These are phyloP conservation scores for Lomographa bimaculata DNA, from an alignment of 2,888 invertebrate species.

Conservation along the genomic window DNA sequence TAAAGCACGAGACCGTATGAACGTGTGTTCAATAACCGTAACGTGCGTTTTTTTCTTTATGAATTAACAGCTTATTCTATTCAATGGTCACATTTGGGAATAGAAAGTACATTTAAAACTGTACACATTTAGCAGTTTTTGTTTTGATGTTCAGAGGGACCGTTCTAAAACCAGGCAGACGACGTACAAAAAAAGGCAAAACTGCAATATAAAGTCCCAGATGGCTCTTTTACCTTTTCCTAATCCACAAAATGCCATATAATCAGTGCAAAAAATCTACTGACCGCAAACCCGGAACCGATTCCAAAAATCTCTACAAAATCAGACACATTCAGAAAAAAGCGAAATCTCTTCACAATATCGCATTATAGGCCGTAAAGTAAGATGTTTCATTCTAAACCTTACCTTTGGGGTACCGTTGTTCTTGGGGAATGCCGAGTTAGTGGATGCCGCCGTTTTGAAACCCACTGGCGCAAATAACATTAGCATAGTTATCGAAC, in stretches of 20 bases:
- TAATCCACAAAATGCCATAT: conserved; percentile 27
- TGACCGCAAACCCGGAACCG: conserved; percentile 30
- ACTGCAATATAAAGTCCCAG: conserved; percentile 11
- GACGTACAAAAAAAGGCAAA: too few species aligned
- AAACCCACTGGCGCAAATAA: conserved; percentile 80
- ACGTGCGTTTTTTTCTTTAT: too few species aligned
- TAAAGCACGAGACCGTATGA: too few species aligned
- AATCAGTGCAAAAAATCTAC: conserved; percentile 24
- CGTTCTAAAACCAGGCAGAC: too few species aligned
- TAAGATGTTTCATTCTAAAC: conserved; percentile 57
- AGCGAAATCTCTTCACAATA: conserved; percentile 55
- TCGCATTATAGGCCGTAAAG: conserved; percentile 51
- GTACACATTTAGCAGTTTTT: too few species aligned
- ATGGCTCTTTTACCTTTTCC: conserved; percentile 22
- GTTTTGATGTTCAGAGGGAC: too few species aligned
- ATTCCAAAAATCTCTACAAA: conserved; percentile 32
- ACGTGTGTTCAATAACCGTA: too few species aligned
- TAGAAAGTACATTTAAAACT: too few species aligned
- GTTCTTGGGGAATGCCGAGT: conserved; percentile 60
- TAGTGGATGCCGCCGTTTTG: conserved; percentile 70
- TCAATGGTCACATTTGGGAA: too few species aligned
- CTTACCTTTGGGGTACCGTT: conserved; percentile 53
- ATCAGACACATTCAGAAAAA: conserved; percentile 40
- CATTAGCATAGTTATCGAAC: conserved; percentile 83
- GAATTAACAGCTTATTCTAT: too few species aligned